phyloP scores from a whole-genome alignment of 2,113 vertebrate genomes.

The Caranx melampygus region DNA sequence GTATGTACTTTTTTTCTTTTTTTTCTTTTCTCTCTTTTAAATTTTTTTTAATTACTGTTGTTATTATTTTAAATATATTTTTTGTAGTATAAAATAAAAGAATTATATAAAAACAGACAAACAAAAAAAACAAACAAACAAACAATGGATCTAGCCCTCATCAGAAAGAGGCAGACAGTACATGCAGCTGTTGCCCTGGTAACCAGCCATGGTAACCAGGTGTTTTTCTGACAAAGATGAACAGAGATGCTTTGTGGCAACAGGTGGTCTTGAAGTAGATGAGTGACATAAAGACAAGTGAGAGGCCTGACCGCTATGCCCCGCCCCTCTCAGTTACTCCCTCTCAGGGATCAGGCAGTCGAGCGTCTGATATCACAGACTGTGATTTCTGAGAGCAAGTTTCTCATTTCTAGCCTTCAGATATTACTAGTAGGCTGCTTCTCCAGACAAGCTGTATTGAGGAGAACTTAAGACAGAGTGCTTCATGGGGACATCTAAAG shows the following conservation, averaged over 20 bases:
- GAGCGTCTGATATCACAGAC: not conserved
- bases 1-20: too few relatives aligned
- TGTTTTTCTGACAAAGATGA: not conserved
- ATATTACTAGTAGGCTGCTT: not conserved
- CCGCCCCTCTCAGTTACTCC: not conserved
- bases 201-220: not conserved
- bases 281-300: not conserved
- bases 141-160: too few relatives aligned
- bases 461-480: not conserved
- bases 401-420: not conserved
- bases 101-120: too few relatives aligned
- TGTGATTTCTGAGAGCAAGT: not conserved
- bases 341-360: not conserved
- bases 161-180: not conserved
- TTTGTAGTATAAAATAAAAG: too few relatives aligned
- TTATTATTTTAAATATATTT: too few relatives aligned
- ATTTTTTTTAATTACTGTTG: too few relatives aligned
- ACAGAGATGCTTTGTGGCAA: not conserved
- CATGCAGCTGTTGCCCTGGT: not conserved
- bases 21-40: too few relatives aligned
- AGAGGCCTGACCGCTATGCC: not conserved
- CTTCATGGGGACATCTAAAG: not conserved
- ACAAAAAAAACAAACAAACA: too few relatives aligned
- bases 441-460: not conserved
- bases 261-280: not conserved